phyloP scores from a whole-genome alignment of 2,888 invertebrate genomes.

The Caenorhabditis sp. region DNA sequence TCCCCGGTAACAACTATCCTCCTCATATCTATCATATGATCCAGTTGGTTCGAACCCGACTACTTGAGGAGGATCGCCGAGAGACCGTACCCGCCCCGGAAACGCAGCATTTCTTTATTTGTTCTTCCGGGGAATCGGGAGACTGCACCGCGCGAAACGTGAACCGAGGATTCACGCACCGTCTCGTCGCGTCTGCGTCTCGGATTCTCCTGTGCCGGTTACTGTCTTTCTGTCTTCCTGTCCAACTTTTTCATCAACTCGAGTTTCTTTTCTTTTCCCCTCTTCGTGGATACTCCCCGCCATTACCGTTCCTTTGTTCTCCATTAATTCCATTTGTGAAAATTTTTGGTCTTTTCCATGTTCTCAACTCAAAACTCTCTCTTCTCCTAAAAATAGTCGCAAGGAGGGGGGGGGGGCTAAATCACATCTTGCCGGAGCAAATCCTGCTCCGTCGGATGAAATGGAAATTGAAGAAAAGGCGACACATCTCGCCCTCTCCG shows the following conservation, averaged over 20 bases:
- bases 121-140: constrained; percentile 26
- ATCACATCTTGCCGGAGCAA: constrained; percentile 35
- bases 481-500: constrained; percentile 19
- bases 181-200: neutral
- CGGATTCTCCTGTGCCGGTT: constrained; percentile 9
- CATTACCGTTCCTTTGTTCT: neutral
- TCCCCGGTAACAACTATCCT: constrained; percentile 24
- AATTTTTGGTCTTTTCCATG: neutral
- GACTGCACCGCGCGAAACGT: constrained; percentile 47
- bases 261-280: neutral
- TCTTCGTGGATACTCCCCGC: neutral
- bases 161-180: constrained; percentile 54
- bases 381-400: neutral
- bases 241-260: neutral
- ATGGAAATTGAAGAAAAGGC: constrained; percentile 43
- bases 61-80: constrained; percentile 42
- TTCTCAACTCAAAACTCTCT: neutral
- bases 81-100: constrained; percentile 15
- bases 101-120: constrained; percentile 49
- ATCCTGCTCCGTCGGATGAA: too few relatives aligned
- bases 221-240: constrained; percentile 43
- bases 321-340: too few relatives aligned
- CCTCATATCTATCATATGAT: constrained; percentile 55
- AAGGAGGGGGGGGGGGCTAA: constrained; percentile 14
- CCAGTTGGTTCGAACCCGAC: constrained; percentile 59